Conservation (phyloP, 2,888 invertebrate genomes). For the Capitulum mitella region DNA sequence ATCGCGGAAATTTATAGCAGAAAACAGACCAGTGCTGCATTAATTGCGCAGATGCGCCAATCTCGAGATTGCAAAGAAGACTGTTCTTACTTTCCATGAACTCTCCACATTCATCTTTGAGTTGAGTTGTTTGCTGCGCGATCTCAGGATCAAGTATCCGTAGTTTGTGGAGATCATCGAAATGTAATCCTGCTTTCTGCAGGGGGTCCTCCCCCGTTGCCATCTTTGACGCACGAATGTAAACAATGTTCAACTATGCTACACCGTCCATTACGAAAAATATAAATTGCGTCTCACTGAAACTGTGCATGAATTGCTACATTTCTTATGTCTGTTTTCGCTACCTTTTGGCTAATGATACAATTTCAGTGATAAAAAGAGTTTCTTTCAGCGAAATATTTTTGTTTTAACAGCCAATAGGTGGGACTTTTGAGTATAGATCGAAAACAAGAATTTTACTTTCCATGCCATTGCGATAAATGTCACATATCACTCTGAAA, state of each 20-base stretch:
- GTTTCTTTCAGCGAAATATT: background rate
- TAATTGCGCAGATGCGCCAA: background rate
- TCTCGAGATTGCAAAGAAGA: background rate
- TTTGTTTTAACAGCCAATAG: background rate
- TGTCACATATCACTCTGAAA: too few species aligned
- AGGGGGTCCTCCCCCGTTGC: conserved; percentile 51
- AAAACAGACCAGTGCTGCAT: background rate
- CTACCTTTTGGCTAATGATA: too few species aligned
- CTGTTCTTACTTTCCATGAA: conserved; percentile 68
- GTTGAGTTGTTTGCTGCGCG: conserved; percentile 67
- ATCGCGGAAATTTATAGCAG: background rate
- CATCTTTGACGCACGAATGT: conserved; percentile 26
- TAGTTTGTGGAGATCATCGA: conserved; percentile 80
- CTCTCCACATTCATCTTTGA: conserved; percentile 76
- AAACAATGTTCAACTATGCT: conserved; percentile 3
- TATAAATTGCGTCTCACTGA: too few species aligned
- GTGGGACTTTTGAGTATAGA: too few species aligned
- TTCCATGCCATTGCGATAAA: too few species aligned
- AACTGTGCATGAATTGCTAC: too few species aligned
- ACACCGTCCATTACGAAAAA: background rate
- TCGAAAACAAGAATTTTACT: too few species aligned
- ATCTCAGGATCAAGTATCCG: conserved; percentile 69
- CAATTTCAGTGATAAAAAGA: background rate
- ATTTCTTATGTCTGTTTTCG: too few species aligned
- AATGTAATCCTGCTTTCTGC: conserved; percentile 68